Base-by-base conservation (phyloP, 2,113 vertebrate species). In the Psilopogon haemacephalus region DNA sequence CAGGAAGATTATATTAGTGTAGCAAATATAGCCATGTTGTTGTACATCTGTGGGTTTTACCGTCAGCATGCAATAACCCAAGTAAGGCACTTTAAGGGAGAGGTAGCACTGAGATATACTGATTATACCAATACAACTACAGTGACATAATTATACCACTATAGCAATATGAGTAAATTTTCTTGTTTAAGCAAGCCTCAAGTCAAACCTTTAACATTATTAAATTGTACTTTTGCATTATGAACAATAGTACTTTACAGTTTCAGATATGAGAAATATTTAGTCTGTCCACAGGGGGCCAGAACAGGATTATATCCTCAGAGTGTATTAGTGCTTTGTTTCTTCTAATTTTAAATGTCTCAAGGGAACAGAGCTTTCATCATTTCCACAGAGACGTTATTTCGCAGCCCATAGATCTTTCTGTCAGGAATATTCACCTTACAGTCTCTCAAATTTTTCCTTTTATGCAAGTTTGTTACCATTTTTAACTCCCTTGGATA, bases 401-500 rank as follows among this genome's bases (percentile, higher is more conserved):
- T 95, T 91, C 84, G 80, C 64, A 96, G 64, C 38, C 38, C 79
- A 77, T 83, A 88, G 89, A 91, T 88, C 84, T 93, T 95, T 93
- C 91, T 95, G 85, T 94, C 87, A 95, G 79, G 56, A 91, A 68
- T 79, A 76, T 80, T 91, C 84, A 94, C 69, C 78, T 91, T 93
- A 55, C 40, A 86, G 72, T 77, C 68, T 63, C 75, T 87, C 86
- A 74, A 13, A 38, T 89, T 83, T 89, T 96, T 87, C 60, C 42
- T 76, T 96, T 94, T 94, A 70, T 94, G 93, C 20, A 96, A 97
- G 95, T 97, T 97, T 84, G 24, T 90, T 96, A 95, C 55, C 80
- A 71, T 94, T 97, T 97, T 97, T 92, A 91, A 91, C 86, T 97
- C 78, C 92, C 92, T 93, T 94, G 94, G 77, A 90, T 96, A 94